Base-by-base conservation (phyloP, 2,113 vertebrate species). In the Siniperca chuatsi region DNA sequence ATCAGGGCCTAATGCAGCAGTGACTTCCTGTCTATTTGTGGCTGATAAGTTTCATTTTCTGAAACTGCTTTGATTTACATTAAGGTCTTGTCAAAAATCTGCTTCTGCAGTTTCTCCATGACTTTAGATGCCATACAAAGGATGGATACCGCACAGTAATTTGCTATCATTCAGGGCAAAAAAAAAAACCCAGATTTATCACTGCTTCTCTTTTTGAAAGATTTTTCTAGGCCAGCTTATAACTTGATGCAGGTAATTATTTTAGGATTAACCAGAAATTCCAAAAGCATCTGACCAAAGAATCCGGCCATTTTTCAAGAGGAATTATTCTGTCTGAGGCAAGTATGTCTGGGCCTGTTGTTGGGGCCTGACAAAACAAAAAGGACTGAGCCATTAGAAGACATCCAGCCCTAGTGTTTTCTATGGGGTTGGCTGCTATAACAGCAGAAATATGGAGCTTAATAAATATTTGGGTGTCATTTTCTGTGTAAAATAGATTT, bases 231-330 rank as follows among this genome's bases (percentile, higher is more conserved):
- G 20, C 23, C 21, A 54, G n/a, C 16, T 35, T 44, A 29, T 6
- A 44, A 18, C 2, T 2, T 10, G 6, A 48, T n/a, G 25, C 4
- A 78, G 1, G 25, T 2, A 66, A 85, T 87, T 80, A 86, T 76
- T 81, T 25, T 35, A 15, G 81, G 87, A 91, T 92, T 83, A 90
- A 20, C 25, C 2, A 0, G 29, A 55, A 35, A 70, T 86, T 74
- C 77, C 23, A 58, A 44, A 37, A 37, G 35, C 4, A 37, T 37
- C 35, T 37, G 35, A 37, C 35, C 35, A 37, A 16, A 76, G 67
- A n/a, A 65, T 83, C 23, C 0, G 9, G 44, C 3, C 35, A 9
- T 46, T 82, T 52, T 11, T n/a, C 42, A 40, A 1, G 2, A 12
- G 46, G 71, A 76, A 89, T 84, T 85, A 72, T 58, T 60, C 33